Base-by-base conservation (phyloP, 2,113 vertebrate species). In the Dasyurus viverrinus region DNA sequence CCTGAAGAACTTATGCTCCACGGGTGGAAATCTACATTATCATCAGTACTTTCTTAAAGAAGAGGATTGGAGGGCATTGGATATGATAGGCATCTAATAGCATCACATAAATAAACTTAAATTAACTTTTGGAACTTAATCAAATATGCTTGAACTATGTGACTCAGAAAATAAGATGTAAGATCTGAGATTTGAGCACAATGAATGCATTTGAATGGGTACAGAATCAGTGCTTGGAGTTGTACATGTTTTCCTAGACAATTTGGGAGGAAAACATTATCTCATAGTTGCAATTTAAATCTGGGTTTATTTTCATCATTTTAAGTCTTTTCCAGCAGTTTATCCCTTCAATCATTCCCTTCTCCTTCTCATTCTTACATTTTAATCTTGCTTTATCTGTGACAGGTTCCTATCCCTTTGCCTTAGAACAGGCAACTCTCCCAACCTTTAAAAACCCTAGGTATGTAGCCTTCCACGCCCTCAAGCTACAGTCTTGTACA, bases 61-160 rank as follows among this genome's bases (percentile, higher is more conserved):
- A 30, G 27, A 30, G 27, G 2, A 11, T 36, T 68, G 57, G 2
- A 60, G 27, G 57, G 27, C 57, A 30, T 30, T 60, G 26, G 57
- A 68, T 2, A 36, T 68, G 57, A 36, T 4, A 3, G 36, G 27
- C 30, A 68, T 11, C 27, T 36, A 68, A 14, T 36, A 36, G 14
- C 27, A 57, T 26, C 55, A 36, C 0, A 25, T 60, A 36, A 68
- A 68, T 68, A 14, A 68, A 68, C 0, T 27, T 68, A 36, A n/a
- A 60, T 60, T 30, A 36, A 53, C 23, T 1, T 60, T 95, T 95
- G 16, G 19, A 60, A 30, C 46, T 90, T 9, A 3, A 47, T 91
- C 36, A 92, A 90, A 27, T 89, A 92, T 54, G 93, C 54, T 46
- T 96, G 91, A 90, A 92, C 92, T 84, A 26, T 93, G 14, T 93